Evolutionary conservation across 37 sponge, comb jelly and placozoan genomes (phyloP).

Genomic region (Axinella damicornis): DNA sequence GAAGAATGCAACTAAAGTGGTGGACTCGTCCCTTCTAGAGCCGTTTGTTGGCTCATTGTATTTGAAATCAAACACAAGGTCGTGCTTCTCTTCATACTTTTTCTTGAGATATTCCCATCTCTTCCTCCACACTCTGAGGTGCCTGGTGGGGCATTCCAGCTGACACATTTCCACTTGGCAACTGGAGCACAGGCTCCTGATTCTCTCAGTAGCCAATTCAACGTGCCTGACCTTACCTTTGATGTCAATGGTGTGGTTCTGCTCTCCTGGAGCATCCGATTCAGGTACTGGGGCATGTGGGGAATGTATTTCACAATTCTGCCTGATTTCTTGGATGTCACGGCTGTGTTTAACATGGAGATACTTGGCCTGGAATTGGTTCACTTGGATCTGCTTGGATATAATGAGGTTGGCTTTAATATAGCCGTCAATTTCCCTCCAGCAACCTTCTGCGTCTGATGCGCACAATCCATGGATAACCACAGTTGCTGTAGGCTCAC

Average conservation of each 20-base stretch:
- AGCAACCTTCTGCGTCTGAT: slow-evolving; percentile 4
- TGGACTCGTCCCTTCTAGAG: too few relatives aligned
- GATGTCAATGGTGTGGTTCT: background rate
- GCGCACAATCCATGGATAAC: slow-evolving; percentile 22
- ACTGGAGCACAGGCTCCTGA: background rate
- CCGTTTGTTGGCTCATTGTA: too few relatives aligned
- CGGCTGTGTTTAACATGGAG: background rate
- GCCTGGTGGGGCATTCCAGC: background rate
- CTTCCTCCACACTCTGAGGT: slow-evolving; percentile 14
- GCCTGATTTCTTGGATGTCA: slow-evolving; percentile 6
- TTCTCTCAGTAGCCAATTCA: background rate
- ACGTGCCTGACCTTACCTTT: slow-evolving; percentile 24
- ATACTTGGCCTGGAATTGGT: slow-evolving; percentile 2
- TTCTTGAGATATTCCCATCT: slow-evolving; percentile 17
- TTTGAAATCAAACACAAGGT: slow-evolving; percentile 18
- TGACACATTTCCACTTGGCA: slow-evolving; percentile 1
- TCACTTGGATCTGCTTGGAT: slow-evolving; percentile 3
- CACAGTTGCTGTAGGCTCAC: background rate
- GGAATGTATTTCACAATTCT: background rate
- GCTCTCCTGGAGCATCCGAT: too few relatives aligned
- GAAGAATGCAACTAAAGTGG: too few relatives aligned
- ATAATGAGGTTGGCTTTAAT: slow-evolving; percentile 1
- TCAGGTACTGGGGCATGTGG: too few relatives aligned
- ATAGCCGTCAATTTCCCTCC: background rate
- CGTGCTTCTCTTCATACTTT: slow-evolving; percentile 6